phyloP scores from a whole-genome alignment of 2,797 vertebrate genomes.

The Amblyraja radiata region DNA sequence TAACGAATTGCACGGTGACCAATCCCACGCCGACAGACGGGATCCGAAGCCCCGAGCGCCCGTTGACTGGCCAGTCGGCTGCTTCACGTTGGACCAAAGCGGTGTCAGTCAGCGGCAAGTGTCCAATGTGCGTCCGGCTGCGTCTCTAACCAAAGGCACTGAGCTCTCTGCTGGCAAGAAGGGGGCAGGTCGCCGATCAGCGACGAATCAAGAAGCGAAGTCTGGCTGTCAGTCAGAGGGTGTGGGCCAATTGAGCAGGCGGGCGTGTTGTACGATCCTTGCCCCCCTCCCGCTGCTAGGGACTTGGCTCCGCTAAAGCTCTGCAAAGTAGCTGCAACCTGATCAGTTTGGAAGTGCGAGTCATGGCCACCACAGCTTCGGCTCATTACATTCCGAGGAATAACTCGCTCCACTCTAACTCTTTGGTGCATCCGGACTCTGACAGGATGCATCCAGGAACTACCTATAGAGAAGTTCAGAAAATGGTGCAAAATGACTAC shows the following conservation, averaged over 20 bases:
- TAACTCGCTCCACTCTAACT: conserved; percentile 79
- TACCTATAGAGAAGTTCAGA: conserved; percentile 96
- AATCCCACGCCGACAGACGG: neutral
- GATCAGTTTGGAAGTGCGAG: conserved; percentile 78
- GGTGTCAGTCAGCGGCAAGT: neutral
- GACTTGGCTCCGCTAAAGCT: conserved; percentile 78
- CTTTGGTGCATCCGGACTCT: conserved; percentile 89
- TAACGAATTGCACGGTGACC: neutral
- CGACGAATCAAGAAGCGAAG: neutral
- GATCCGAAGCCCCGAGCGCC: neutral
- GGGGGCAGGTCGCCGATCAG: conserved; percentile 46
- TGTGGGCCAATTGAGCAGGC: conserved; percentile 72
- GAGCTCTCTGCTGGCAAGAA: conserved; percentile 47
- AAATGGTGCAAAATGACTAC: conserved; percentile 98
- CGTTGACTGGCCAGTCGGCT: neutral
- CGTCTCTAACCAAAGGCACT: conserved; percentile 40
- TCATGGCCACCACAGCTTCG: conserved; percentile 92
- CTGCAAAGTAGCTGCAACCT: conserved; percentile 65
- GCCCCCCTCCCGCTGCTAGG: conserved; percentile 72
- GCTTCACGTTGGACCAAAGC: neutral
- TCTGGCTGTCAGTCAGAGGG: neutral
- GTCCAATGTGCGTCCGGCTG: no score
- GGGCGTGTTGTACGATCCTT: conserved; percentile 66
- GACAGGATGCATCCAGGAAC: conserved; percentile 90
- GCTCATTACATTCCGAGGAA: conserved; percentile 90